Base-by-base conservation (phyloP, 2,113 vertebrate species). In the Microtus pennsylvanicus region DNA sequence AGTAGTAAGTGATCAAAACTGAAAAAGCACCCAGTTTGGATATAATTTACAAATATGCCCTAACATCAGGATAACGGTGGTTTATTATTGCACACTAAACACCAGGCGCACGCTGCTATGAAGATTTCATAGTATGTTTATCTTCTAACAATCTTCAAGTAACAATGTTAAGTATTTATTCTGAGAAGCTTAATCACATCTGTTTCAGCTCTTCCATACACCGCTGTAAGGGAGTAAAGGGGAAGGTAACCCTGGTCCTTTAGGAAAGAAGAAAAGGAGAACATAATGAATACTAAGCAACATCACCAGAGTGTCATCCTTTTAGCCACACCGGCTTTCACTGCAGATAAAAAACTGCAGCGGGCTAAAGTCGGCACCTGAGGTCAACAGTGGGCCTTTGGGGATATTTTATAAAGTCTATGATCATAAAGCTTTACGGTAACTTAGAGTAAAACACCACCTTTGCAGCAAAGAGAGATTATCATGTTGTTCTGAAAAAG, bases 401-500 rank as follows among this genome's bases (percentile, higher is more conserved):
- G 63, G 11, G 65, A 76, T 35, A 78, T 85, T 80, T 93, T 52
- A 89, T 21, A 91, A 35, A 87, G 77, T 21, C 26, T 93, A 50
- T 50, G 26, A 38, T 89, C 63, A 92, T 10, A 45, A 28, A 70
- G 61, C n/a, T 77, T 95, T 47, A 87, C 1, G 6, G 89, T 76
- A 80, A 96, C 65, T 81, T 75, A 85, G 33, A n/a, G 10, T 75
- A 93, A 96, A 92, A 90, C 24, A 61, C 1, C 21, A 61, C 2
- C 65, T 95, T 50, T 85, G 61, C 61, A 92, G 63, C 74, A n/a
- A 95, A 8, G 26, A 92, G 10, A 93, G 58, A n/a, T 69, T 42
- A 38, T 13, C 11, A 63, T 28, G 38, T 82, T 78, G 4, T 83
- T 92, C 72, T 77, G 52, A 87, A 95, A 89, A 88, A 28, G 58